Evolutionary conservation across 2,888 invertebrate species (phyloP), one percentile per base, ranked within the genome.

Genomic region (Magallana nippona): DNA sequence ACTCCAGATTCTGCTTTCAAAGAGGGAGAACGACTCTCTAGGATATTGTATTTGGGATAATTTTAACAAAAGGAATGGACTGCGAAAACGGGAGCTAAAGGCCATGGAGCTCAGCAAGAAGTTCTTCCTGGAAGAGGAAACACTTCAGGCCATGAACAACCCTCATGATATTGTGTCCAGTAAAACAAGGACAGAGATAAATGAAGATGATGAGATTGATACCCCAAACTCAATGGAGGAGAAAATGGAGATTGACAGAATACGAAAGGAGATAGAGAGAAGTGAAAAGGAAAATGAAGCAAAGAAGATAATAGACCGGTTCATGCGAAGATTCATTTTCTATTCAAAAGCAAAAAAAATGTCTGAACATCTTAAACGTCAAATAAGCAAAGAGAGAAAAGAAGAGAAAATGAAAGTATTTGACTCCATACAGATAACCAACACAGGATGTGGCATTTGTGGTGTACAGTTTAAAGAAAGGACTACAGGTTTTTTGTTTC

Each of bases 361-460:
- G n/a, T n/a, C n/a, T n/a, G n/a, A 87, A 85, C 19, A 32, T 19
- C 82, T 84, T 13, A 82, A 85, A 56, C 71, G 82, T 71, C 58
- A 81, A 44, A 56, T 63, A 17, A 17, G 56, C 1, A 82, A 32
- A 27, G 78, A 57, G 32, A 63, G 55, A 27, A 27, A 27, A 11
- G 55, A 62, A 55, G 55, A 27, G 55, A 57, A 80, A 78, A 32
- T 44, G 60, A 78, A 86, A 1, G 79, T 82, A 10, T 89, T 90
- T 82, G 82, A 78, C 19, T 79, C 77, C 11, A 80, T 85, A 19
- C 79, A 84, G n/a, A 82, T 90, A 17, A 83, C 85, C 79, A 85
- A 89, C 1, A 84, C 55, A 0, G 81, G 84, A 55, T 90, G 90
- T 87, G 89, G 88, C 1, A 85, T 88, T 22, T 89, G 90, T 86